Base-by-base conservation (phyloP, 2,113 vertebrate species). In the Saimiri boliviensis region DNA sequence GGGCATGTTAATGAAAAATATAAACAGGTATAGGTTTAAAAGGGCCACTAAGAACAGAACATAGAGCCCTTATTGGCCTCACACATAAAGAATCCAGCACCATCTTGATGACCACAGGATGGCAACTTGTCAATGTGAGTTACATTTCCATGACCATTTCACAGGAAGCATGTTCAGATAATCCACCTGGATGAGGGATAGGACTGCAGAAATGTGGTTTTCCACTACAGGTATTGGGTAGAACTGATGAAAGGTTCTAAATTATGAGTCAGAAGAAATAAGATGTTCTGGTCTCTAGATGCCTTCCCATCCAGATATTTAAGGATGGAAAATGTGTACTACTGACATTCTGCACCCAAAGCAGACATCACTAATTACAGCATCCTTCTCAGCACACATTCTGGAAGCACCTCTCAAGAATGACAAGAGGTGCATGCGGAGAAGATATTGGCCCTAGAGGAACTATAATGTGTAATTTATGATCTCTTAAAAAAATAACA, bases 1-100 rank as follows among this genome's bases (percentile, higher is more conserved):
- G 20, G 60, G 52, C 23, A 58, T 27, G 42, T 42, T 86, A 86
- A 81, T 66, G 32, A 85, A 95, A 94, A 68, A 76, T n/a, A 47
- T 32, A 68, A 76, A 76, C 6, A 27, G 49, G 14, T 70, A 35
- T 79, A 71, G 17, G 52, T 8, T 90, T 84, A 89, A 86, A 52
- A 68, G 32, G 76, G 8, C 23, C 37, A 60, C 25, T 49, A 66
- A 70, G 47, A 40, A 68, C 20, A 30, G 71, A 30, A 86, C 70
- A 87, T 27, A 42, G 21, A 71, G 40, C 17, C 11, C 37, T 58
- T 37, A 70, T 47, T 30, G 37, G 49, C 30, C 17, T 19, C 35
- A 76, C 42, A 58, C 20, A 49, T 56, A 21, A 91, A 54, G 56
- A 40, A 52, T 77, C 35, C 25, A 82, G 58, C 30, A 54, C 21